Conservation (phyloP, 2,888 invertebrate species). For the Drosophila birchii region DNA sequence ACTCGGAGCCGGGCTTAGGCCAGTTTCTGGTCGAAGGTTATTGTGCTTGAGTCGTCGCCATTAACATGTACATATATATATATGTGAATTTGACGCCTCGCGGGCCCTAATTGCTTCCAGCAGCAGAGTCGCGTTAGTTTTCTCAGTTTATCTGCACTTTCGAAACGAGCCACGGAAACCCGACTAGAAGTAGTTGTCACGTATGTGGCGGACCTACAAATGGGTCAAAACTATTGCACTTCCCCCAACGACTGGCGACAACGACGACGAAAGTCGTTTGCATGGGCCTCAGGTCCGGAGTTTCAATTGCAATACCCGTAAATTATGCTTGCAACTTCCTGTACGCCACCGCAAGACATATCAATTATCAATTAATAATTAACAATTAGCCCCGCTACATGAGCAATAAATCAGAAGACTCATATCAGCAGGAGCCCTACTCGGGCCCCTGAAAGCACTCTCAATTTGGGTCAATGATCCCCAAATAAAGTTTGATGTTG, state of each 20-base stretch:
- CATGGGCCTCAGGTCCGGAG: slow-evolving; percentile 61
- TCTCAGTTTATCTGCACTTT: slow-evolving; percentile 41
- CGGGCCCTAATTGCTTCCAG: slow-evolving; percentile 39
- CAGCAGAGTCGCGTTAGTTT: slow-evolving; percentile 16
- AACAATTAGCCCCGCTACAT: slow-evolving; percentile 65
- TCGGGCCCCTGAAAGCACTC: slow-evolving; percentile 13
- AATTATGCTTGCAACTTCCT: slow-evolving; percentile 62
- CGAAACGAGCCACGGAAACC: slow-evolving; percentile 35
- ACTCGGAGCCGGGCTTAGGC: slow-evolving; percentile 2
- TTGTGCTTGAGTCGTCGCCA: slow-evolving; percentile 14
- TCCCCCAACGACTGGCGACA: slow-evolving; percentile 21
- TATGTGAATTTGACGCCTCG: slow-evolving; percentile 39
- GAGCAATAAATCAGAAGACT: slow-evolving; percentile 61
- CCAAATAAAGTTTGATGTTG: slow-evolving; percentile 33
- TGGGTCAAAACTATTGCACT: slow-evolving; percentile 68
- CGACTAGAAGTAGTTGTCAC: slow-evolving; percentile 30
- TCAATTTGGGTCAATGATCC: slow-evolving; percentile 62
- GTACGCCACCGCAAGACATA: slow-evolving; percentile 55
- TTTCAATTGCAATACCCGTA: slow-evolving; percentile 44
- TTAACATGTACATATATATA: slow-evolving; percentile 18
- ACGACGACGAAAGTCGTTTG: slow-evolving; percentile 45
- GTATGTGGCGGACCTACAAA: slow-evolving; percentile 42
- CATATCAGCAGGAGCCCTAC: slow-evolving; percentile 52
- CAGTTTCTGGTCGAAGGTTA: slow-evolving; percentile 33
- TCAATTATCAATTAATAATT: slow-evolving; percentile 73